Evolutionary conservation across 2,888 invertebrate genomes (phyloP).

Genomic region (Lydus trimaculatus): DNA sequence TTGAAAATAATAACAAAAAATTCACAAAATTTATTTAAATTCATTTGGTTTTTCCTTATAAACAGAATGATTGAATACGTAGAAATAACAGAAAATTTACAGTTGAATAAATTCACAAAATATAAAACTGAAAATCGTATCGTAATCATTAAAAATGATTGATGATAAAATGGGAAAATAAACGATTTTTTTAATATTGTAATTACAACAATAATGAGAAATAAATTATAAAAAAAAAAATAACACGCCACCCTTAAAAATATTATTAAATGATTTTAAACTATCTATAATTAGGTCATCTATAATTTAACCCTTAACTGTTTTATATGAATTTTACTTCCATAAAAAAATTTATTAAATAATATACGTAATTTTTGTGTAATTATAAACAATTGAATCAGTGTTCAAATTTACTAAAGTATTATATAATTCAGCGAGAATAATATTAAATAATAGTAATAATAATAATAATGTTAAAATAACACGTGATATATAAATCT

Average conservation of each 20-base stretch:
- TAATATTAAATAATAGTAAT: too few species aligned
- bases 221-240: conserved; percentile 29
- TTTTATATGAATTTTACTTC: neutral
- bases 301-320: neutral
- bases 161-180: neutral
- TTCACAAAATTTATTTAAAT: neutral
- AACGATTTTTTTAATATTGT: conserved; percentile 10
- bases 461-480: neutral
- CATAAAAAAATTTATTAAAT: neutral
- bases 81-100: neutral
- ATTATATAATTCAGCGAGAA: too few species aligned
- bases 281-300: neutral
- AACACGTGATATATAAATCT: neutral
- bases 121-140: neutral
- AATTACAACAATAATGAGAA: conserved; percentile 30
- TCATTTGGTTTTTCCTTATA: neutral
- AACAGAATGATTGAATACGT: neutral
- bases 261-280: neutral
- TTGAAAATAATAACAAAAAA: neutral
- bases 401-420: neutral
- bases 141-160: neutral
- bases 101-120: neutral
- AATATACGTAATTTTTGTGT: too few species aligned
- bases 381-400: neutral
- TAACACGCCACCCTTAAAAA: neutral